These are phyloP conservation scores for Drosophila tripunctata DNA, from an alignment of 2,888 invertebrate genomes.

Conservation along the genomic window DNA sequence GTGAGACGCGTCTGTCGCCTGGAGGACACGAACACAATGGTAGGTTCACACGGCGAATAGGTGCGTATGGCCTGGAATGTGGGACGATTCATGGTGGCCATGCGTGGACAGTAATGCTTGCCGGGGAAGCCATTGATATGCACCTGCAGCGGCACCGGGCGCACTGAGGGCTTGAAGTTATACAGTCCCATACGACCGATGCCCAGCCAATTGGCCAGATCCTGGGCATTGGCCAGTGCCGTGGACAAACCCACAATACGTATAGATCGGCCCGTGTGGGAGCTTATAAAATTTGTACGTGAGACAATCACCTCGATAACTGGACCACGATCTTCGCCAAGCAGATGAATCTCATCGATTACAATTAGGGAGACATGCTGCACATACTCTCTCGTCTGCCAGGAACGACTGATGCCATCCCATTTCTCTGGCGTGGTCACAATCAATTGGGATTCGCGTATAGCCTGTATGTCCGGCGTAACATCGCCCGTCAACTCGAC, in stretches of 20 bases:
- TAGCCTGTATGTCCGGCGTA: constrained; percentile 92
- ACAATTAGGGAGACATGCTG: constrained; percentile 95
- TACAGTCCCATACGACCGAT: constrained; percentile 95
- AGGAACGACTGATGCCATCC: constrained; percentile 99
- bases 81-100: constrained; percentile 99
- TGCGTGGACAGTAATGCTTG: constrained; percentile 98
- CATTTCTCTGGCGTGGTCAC: constrained; percentile 99
- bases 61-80: constrained; percentile 97
- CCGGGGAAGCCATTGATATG: constrained; percentile 98
- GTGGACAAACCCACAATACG: constrained; percentile 98
- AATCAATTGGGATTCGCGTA: constrained; percentile 94
- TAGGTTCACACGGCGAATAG: constrained; percentile 95
- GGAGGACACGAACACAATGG: constrained; percentile 97
- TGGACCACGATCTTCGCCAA: constrained; percentile 95
- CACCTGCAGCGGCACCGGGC: constrained; percentile 96
- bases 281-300: constrained; percentile 97
- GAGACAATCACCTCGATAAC: constrained; percentile 99
- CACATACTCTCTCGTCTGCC: constrained; percentile 98
- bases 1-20: constrained; percentile 98
- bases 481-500: constrained; percentile 98
- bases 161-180: constrained; percentile 98
- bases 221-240: constrained; percentile 98
- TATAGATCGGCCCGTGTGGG: constrained; percentile 92
- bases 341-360: constrained; percentile 98
- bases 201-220: constrained; percentile 97